Evolutionary conservation across 1,140 invertebrate genomes (phyloP).

Genomic region (Leguminivora glycinivorella): DNA sequence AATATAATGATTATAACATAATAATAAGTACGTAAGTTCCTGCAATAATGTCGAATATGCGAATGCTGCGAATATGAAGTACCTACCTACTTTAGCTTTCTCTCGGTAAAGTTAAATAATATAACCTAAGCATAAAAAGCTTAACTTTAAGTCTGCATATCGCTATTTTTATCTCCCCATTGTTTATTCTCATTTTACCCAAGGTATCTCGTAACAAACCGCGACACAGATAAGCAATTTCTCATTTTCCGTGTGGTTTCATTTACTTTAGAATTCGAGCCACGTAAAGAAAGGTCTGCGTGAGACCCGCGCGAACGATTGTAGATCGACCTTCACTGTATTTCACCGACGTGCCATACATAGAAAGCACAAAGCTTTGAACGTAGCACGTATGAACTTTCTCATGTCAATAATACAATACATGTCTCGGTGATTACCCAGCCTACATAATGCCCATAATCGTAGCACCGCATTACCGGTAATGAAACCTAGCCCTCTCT

Average conservation of each 20-base stretch:
- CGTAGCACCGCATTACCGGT: constrained; percentile 10
- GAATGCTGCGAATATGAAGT: no score
- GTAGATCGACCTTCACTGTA: constrained; percentile 42
- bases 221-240: constrained; percentile 20
- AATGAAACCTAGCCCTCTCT: constrained; percentile 20
- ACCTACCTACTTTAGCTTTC: not conserved
- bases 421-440: constrained; percentile 23
- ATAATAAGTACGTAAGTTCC: not conserved
- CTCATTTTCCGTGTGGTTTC: constrained; percentile 29
- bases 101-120: constrained; percentile 5
- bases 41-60: not conserved
- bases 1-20: not conserved
- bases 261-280: constrained; percentile 36
- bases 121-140: not conserved
- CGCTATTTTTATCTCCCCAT: no score
- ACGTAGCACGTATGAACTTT: constrained; percentile 48
- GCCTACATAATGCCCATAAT: constrained; percentile 27
- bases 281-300: constrained; percentile 43
- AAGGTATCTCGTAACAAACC: constrained; percentile 1
- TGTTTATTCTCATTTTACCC: constrained; percentile 1
- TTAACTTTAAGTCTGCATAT: not conserved
- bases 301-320: constrained; percentile 15
- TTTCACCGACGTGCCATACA: constrained; percentile 38
- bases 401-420: constrained; percentile 38
- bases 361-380: constrained; percentile 45